Evolutionary conservation across 37 sponge, comb jelly and placozoan species (phyloP).

Genomic region (Petrosia ficiformis): DNA sequence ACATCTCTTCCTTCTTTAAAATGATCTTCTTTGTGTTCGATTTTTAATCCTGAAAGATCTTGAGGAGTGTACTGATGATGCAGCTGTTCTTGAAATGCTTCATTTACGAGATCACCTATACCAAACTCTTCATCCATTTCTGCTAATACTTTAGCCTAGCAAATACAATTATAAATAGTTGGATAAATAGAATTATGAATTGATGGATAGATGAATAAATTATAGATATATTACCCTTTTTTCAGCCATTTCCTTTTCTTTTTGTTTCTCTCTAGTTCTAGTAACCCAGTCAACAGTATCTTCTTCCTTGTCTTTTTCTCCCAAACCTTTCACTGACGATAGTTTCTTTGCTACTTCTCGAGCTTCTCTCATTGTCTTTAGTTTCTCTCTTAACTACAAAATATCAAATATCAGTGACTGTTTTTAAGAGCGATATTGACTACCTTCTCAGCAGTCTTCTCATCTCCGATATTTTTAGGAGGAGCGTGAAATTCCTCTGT

Average conservation of each 20-base stretch:
- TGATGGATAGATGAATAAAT: no score
- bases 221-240: constrained; percentile 59
- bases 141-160: constrained; percentile 70
- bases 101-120: constrained; percentile 58
- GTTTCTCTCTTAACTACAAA: constrained; percentile 56
- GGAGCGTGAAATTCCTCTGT: constrained; percentile 82
- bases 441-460: constrained; percentile 69
- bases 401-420: background rate
- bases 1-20: constrained; percentile 70
- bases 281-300: constrained; percentile 60
- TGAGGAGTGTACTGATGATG: constrained; percentile 35
- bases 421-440: background rate
- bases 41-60: constrained; percentile 60
- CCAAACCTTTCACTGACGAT: constrained; percentile 46
- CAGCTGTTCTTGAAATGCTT: constrained; percentile 12
- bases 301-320: constrained; percentile 46
- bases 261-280: constrained; percentile 45
- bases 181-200: no score
- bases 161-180: background rate
- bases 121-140: constrained; percentile 95
- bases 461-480: constrained; percentile 78
- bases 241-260: constrained; percentile 74
- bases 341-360: constrained; percentile 40
- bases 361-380: constrained; percentile 48
- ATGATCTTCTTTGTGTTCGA: constrained; percentile 59